These are phyloP conservation scores for Siniperca knerii DNA, from an alignment of 2,113 vertebrate species.

Conservation along the genomic window DNA sequence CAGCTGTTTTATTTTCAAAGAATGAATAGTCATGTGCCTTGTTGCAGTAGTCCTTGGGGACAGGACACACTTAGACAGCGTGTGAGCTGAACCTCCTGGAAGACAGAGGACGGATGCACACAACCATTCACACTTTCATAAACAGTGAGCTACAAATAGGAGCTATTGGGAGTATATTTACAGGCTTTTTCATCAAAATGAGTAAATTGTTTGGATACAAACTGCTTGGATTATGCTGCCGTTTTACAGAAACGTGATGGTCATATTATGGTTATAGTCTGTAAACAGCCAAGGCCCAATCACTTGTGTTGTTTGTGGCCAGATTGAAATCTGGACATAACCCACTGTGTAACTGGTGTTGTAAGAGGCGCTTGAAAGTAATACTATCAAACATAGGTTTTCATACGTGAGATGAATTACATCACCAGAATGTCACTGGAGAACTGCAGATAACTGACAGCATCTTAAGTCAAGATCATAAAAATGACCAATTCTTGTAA, in stretches of 20 bases:
- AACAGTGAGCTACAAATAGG: conserved; percentile 10
- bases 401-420: neutral
- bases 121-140: conserved; percentile 9
- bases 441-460: neutral
- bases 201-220: conserved; percentile 21
- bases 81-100: neutral
- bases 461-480: no score
- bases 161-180: conserved; percentile 10
- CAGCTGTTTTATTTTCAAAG: conserved; percentile 50
- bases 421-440: neutral
- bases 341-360: neutral
- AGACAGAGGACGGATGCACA: neutral
- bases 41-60: conserved; percentile 16
- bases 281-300: conserved; percentile 8
- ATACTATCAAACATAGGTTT: neutral
- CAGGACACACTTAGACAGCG: neutral
- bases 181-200: conserved; percentile 22
- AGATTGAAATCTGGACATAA: conserved; percentile 1
- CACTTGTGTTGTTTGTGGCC: neutral
- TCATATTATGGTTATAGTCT: conserved; percentile 20
- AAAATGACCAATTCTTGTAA: no score
- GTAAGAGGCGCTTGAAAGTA: neutral
- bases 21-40: conserved; percentile 16
- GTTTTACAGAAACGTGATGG: conserved; percentile 1
- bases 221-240: conserved; percentile 5